A percentile compares a stretch with the other conserved stretches of the same genome.
These are phyloP conservation scores for Drosophila paramelanica DNA, from an alignment of 2,888 invertebrate species.

Conservation along the genomic window DNA sequence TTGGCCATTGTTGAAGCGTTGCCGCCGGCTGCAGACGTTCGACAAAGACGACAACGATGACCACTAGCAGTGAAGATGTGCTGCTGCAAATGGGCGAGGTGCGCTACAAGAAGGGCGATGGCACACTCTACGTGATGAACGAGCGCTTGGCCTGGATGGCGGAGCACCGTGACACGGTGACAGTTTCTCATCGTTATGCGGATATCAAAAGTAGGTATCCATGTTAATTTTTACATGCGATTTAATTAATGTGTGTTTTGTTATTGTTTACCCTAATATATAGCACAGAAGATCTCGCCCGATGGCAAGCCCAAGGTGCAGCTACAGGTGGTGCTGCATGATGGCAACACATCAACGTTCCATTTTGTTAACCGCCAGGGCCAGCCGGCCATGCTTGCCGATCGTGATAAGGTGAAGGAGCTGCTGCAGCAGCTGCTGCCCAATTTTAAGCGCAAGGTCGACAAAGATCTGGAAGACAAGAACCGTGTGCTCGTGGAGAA, in stretches of 20 bases:
- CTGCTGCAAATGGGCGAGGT: slow-evolving; percentile 96
- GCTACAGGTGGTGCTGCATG: slow-evolving; percentile 97
- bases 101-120: slow-evolving; percentile 98
- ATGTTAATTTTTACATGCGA: slow-evolving; percentile 33
- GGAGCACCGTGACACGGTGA: slow-evolving; percentile 95
- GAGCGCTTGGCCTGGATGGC: slow-evolving; percentile 98
- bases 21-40: slow-evolving; percentile 31
- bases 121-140: slow-evolving; percentile 96
- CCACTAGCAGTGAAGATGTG: slow-evolving; percentile 97
- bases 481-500: slow-evolving; percentile 95
- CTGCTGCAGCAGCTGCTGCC: slow-evolving; percentile 95
- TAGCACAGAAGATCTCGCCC: slow-evolving; percentile 98
- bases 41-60: slow-evolving; percentile 86
- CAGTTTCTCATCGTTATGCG: slow-evolving; percentile 96
- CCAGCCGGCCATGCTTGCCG: slow-evolving; percentile 92
- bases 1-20: slow-evolving; percentile 25
- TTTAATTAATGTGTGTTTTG: not conserved
- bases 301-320: slow-evolving; percentile 99
- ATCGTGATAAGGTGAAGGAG: slow-evolving; percentile 97
- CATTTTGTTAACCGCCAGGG: slow-evolving; percentile 97
- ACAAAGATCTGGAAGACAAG: slow-evolving; percentile 95
- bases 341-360: slow-evolving; percentile 97
- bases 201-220: slow-evolving; percentile 95
- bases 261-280: slow-evolving; percentile 40
- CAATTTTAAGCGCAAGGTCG: slow-evolving; percentile 96